Conservation (phyloP, 2,113 vertebrate genomes). For the Phylloscopus whistleri region DNA sequence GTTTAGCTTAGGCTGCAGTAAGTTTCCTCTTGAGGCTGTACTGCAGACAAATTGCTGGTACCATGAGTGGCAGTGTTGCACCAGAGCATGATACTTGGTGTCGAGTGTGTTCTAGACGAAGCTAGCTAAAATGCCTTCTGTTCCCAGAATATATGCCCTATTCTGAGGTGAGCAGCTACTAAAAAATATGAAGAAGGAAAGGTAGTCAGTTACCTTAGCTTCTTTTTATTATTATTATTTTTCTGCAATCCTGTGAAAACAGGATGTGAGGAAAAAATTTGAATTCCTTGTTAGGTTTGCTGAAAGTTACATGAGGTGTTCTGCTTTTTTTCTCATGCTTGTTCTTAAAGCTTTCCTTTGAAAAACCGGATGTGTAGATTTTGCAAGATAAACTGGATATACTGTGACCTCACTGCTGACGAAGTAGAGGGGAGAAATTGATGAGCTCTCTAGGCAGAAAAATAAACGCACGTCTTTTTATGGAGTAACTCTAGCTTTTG, state of each 20-base stretch:
- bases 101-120: background rate
- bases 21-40: background rate
- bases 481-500: background rate
- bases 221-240: background rate
- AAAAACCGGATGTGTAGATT: background rate
- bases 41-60: background rate
- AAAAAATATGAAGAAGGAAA: background rate
- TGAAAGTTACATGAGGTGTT: background rate
- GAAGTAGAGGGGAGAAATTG: background rate
- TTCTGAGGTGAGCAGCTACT: background rate
- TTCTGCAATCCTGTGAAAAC: background rate
- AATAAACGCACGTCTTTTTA: background rate
- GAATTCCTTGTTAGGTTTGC: background rate
- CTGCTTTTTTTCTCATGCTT: accelerated
- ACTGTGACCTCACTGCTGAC: background rate
- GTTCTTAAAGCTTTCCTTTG: background rate
- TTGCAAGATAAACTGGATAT: background rate
- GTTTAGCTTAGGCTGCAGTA: background rate
- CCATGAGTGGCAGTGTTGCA: background rate
- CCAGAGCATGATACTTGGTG: background rate
- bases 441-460: background rate
- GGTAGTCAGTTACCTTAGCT: background rate
- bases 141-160: background rate
- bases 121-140: background rate
- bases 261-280: background rate